These are phyloP conservation scores for Tiaroga cobitis DNA, from an alignment of 2,797 vertebrate genomes.

Conservation along the genomic window DNA sequence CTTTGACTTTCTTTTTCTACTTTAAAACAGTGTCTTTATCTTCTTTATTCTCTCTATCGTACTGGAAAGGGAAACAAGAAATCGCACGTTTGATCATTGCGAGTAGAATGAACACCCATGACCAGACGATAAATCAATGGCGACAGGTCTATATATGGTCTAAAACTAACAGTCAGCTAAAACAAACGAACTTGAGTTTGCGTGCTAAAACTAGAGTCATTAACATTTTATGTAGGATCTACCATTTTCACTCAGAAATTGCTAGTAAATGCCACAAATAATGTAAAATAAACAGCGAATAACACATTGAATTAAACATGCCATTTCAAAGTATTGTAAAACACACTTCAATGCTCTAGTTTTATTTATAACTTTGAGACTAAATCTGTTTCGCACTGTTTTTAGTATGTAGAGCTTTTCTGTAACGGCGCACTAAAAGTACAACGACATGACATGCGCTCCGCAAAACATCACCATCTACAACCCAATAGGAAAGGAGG, in stretches of 20 bases:
- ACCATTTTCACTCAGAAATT: background rate
- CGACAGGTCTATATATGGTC: too few relatives aligned
- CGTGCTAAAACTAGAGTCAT: background rate
- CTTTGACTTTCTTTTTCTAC: too few relatives aligned
- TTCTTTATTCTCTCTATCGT: too few relatives aligned
- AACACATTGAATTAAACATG: background rate
- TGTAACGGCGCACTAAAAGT: background rate
- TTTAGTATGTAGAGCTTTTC: background rate
- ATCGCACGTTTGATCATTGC: too few relatives aligned
- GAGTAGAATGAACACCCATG: too few relatives aligned
- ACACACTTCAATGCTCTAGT: background rate
- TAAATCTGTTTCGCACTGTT: background rate
- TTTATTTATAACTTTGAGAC: background rate
- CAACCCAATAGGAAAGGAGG: slow-evolving; percentile 36
- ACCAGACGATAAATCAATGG: too few relatives aligned
- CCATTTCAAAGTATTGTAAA: background rate
- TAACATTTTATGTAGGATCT: too few relatives aligned
- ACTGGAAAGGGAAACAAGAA: too few relatives aligned
- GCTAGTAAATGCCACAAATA: background rate
- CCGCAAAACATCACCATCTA: slow-evolving; percentile 38
- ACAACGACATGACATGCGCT: slow-evolving; percentile 13
- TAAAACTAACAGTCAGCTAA: background rate
- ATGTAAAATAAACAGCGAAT: background rate
- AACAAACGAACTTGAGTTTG: background rate
- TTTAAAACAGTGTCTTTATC: too few relatives aligned